Percentiles rank a stretch among this genome's conserved stretches.
Conservation (phyloP, 2,888 invertebrate species). For the Zelleria hepariella region DNA sequence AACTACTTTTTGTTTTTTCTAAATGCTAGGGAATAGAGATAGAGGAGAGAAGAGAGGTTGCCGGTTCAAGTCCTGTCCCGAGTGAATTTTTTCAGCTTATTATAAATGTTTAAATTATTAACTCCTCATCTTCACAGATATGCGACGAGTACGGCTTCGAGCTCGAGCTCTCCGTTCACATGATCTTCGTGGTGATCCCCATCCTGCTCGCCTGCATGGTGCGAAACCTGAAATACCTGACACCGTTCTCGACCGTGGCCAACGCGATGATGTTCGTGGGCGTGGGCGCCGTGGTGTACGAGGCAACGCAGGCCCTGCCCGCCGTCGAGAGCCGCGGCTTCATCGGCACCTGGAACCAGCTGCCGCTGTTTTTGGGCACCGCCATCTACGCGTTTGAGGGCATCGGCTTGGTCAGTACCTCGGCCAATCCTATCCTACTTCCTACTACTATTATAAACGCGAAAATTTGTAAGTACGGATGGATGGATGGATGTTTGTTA, state of each 20-base stretch:
- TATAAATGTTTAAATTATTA: no score
- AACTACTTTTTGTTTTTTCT: no score
- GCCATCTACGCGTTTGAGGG: slow-evolving; percentile 98
- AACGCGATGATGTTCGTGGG: slow-evolving; percentile 86
- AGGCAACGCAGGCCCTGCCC: slow-evolving; percentile 81
- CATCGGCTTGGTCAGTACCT: slow-evolving; percentile 87
- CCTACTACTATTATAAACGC: no score
- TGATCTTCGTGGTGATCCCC: slow-evolving; percentile 80
- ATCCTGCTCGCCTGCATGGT: slow-evolving; percentile 82
- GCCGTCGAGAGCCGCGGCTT: slow-evolving; percentile 71
- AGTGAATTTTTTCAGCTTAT: no score
- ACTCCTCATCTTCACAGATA: slow-evolving; percentile 72
- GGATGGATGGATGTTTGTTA: no score
- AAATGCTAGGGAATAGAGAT: no score
- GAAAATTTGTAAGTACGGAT: no score
- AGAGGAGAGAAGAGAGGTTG: no score
- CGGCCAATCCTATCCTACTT: no score
- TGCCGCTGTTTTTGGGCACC: slow-evolving; percentile 95
- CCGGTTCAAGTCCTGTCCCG: no score
- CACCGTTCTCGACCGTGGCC: slow-evolving; percentile 92
- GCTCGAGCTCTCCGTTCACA: slow-evolving; percentile 78
- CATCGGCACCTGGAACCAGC: slow-evolving; percentile 72
- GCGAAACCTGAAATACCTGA: slow-evolving; percentile 88
- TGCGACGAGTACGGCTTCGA: slow-evolving; percentile 74
- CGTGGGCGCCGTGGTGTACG: slow-evolving; percentile 81